Base-by-base conservation (phyloP, 2,797 vertebrate species). In the Knipowitschia caucasica region DNA sequence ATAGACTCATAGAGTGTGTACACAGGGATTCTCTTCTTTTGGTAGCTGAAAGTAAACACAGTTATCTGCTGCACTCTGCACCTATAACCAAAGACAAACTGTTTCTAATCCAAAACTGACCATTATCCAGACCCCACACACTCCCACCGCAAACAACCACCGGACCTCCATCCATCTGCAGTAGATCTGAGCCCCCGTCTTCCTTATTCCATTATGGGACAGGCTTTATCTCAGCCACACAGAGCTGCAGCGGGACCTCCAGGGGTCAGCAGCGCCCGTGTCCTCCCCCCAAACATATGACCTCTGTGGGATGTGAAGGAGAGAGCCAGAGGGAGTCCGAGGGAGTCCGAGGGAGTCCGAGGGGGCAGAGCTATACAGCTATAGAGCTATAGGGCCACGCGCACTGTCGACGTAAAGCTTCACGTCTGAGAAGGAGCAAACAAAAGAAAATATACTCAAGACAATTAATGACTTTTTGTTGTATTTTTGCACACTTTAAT, bases 171-270 rank as follows among this genome's bases (percentile, higher is more conserved):
- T 64, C 73, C 62, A 73, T 70, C 45, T 25, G 25, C 12, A 25
- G 12, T 77, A 49, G 39, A 53, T 51, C 55, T 36, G 59, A 47
- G 40, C 50, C 53, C 50, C 49, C 17, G 38, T 26, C 44, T 34
- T 64, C 71, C 58, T 59, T 47, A 53, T 71, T 75, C 64, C 73
- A 67, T 78, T 76, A 80, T 76, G 54, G 69, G 35, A 64, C 59
- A 56, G 50, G 67, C 47, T 68, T 45, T 86, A 89, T 90, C 90
- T 82, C 64, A 65, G 66, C 82, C 80, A 61, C 50, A 54, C 88
- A 91, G 87, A 66, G 85, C 76, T 80, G 53, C 62, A 25, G 40
- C 53, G 39, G 83, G 84, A 87, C 78, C 84, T 30, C 68, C 20
- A n/a, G 49, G 81, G 84, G 80, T 86, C 83, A 85, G 36, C 43